phyloP scores from a whole-genome alignment of 53 echinoderm and acorn worm genomes.

The Patiria pectinifera region DNA sequence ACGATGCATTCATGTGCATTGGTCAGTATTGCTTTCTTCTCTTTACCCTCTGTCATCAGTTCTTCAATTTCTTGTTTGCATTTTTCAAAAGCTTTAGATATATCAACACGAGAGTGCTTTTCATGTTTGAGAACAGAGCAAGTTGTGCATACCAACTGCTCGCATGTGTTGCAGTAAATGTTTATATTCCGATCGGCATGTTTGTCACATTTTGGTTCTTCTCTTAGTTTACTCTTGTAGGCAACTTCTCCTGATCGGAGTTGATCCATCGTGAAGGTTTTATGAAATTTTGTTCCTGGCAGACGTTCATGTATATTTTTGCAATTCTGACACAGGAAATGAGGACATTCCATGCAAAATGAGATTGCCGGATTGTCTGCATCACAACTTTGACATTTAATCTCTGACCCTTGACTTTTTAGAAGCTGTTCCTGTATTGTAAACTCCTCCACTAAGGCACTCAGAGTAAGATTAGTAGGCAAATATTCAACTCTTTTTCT shows the following conservation, averaged over 20 bases:
- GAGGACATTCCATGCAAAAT: background rate
- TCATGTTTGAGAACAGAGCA: background rate
- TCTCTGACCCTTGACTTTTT: background rate
- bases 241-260: background rate
- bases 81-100: background rate
- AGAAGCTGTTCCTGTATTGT: constrained; percentile 8
- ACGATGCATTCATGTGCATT: too few relatives aligned
- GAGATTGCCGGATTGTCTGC: too few relatives aligned
- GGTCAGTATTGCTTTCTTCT: background rate
- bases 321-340: constrained; percentile 6
- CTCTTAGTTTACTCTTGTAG: background rate
- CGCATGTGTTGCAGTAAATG: constrained; percentile 32
- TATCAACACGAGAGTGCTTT: background rate
- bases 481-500: background rate
- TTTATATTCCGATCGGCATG: constrained; percentile 1
- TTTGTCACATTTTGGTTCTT: constrained; percentile 6
- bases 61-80: background rate
- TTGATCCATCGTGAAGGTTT: background rate
- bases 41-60: background rate
- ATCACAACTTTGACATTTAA: constrained; percentile 18
- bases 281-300: constrained; percentile 13
- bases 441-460: constrained; percentile 9
- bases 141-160: constrained; percentile 26
- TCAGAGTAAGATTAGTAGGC: background rate
- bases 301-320: constrained; percentile 45